phyloP scores from a whole-genome alignment of 2,113 vertebrate species.

The Anarrhichthys ocellatus region DNA sequence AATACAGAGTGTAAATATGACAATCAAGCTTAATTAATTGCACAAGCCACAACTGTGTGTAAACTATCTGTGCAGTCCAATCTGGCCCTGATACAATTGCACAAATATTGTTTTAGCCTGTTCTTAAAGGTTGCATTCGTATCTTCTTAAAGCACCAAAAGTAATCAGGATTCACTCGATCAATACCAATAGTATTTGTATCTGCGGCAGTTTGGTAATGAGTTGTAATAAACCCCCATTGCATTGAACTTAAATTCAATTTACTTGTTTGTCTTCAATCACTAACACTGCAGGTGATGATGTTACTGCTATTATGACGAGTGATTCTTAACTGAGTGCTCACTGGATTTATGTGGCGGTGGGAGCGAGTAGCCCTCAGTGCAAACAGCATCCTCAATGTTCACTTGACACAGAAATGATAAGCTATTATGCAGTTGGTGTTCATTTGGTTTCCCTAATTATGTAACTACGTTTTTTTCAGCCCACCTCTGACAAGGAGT shows the following conservation, averaged over 20 bases:
- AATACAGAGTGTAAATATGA: neutral
- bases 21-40: conserved; percentile 12
- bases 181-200: neutral
- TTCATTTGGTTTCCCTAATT: conserved; percentile 43
- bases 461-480: conserved; percentile 23
- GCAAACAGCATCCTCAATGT: conserved; percentile 45
- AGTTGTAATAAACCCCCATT: neutral
- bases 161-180: conserved; percentile 19
- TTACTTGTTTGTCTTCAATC: conserved; percentile 34
- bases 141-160: neutral
- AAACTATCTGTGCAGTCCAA: neutral
- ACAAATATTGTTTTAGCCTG: neutral
- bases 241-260: conserved; percentile 19
- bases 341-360: conserved; percentile 18
- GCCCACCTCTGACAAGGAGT: conserved; percentile 45
- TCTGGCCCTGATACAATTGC: neutral
- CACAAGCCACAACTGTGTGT: neutral
- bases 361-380: conserved; percentile 7
- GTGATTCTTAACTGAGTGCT: conserved; percentile 55
- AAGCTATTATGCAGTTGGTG: conserved; percentile 47
- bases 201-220: neutral
- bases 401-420: conserved; percentile 62
- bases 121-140: neutral
- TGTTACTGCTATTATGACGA: conserved; percentile 52
- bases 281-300: conserved; percentile 52